Conservation (phyloP, 2,797 vertebrate genomes). For the Hippocampus kuda region DNA sequence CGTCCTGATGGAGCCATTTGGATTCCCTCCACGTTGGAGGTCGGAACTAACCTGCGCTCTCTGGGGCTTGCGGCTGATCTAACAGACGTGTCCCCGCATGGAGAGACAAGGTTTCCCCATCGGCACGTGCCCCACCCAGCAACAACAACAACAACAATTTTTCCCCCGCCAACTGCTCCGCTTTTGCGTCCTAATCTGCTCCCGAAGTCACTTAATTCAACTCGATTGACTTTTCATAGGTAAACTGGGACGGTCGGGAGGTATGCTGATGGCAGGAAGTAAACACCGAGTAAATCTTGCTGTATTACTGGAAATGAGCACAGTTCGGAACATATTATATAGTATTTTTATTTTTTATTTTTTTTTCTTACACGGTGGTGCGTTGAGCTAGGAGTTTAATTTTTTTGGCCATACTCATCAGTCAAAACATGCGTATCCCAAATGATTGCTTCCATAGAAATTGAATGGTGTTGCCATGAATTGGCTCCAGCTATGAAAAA, state of each 20-base stretch:
- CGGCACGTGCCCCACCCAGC: conserved; percentile 39
- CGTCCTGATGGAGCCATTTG: conserved; percentile 47
- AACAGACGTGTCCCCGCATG: conserved; percentile 38
- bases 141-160: neutral
- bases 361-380: no score
- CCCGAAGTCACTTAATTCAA: conserved; percentile 16
- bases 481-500: no score
- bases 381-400: no score
- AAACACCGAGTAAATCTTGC: conserved; percentile 24
- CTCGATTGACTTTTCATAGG: conserved; percentile 23
- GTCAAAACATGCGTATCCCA: no score
- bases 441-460: no score
- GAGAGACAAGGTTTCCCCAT: conserved; percentile 19
- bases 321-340: no score
- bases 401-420: no score
- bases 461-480: no score
- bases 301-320: no score
- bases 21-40: conserved; percentile 50
- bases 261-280: neutral
- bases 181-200: conserved; percentile 17
- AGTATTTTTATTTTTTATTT: no score
- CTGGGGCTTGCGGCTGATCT: conserved; percentile 38
- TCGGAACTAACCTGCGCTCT: conserved; percentile 45
- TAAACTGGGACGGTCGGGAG: neutral
- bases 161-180: conserved; percentile 14